These are phyloP conservation scores for Hemitrygon akajei DNA, from an alignment of 2,797 vertebrate genomes.

Conservation along the genomic window DNA sequence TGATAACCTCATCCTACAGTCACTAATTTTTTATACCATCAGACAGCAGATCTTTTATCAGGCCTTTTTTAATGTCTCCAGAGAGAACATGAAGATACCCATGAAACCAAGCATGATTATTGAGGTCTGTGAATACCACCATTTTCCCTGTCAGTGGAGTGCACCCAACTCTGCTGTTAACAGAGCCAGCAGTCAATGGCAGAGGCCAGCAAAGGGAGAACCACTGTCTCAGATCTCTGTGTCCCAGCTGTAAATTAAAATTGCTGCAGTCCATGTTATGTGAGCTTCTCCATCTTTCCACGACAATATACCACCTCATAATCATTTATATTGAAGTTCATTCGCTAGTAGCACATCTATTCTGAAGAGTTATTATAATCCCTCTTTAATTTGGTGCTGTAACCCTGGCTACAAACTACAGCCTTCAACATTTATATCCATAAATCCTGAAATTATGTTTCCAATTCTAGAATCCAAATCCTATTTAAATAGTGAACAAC, in stretches of 20 bases:
- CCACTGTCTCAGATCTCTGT: neutral
- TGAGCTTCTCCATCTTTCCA: no score
- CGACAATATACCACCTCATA: no score
- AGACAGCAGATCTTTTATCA: neutral
- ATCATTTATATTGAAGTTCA: no score
- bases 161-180: neutral
- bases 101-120: neutral
- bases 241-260: neutral
- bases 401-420: no score
- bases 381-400: no score
- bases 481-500: no score
- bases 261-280: neutral
- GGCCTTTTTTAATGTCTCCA: neutral
- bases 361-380: no score
- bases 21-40: neutral
- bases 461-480: no score
- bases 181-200: neutral
- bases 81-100: neutral
- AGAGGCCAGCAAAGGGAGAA: neutral
- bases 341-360: no score
- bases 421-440: no score
- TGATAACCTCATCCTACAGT: neutral
- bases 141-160: neutral
- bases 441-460: no score
- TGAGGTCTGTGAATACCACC: neutral